Evolutionary conservation across 2,888 invertebrate genomes (phyloP).

Genomic region (Geophilus truncorum): DNA sequence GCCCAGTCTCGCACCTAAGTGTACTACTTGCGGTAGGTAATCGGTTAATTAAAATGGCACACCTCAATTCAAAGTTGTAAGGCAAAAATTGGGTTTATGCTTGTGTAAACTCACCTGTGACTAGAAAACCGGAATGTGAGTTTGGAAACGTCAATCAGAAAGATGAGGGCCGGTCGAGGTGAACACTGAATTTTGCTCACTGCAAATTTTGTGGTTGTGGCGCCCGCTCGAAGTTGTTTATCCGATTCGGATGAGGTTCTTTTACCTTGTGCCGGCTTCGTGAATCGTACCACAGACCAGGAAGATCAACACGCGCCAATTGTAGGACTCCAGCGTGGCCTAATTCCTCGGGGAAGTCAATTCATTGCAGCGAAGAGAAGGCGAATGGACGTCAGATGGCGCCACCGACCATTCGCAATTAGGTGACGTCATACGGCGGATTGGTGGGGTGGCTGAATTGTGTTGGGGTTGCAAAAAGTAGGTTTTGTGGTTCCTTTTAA

Average conservation of each 20-base stretch:
- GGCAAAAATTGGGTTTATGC: neutral
- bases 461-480: neutral
- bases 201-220: neutral
- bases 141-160: neutral
- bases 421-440: neutral
- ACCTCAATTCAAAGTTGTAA: neutral
- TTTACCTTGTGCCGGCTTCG: neutral
- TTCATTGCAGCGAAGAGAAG: neutral
- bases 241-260: constrained; percentile 10
- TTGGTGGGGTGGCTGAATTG: neutral
- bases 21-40: too few species aligned
- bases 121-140: neutral
- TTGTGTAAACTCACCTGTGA: neutral
- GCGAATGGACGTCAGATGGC: neutral
- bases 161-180: neutral
- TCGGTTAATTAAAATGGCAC: neutral
- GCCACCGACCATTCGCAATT: neutral
- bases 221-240: neutral
- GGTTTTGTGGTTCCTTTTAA: neutral
- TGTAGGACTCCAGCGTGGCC: constrained; percentile 8
- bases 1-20: too few species aligned
- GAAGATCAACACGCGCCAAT: constrained; percentile 15
- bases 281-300: constrained; percentile 5
- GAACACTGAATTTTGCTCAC: neutral
- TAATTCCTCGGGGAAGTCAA: constrained; percentile 11